A percentile compares a stretch with the other conserved stretches of the same genome.
Conservation (phyloP, 2,888 invertebrate species). For the Protophormia terraenovae region DNA sequence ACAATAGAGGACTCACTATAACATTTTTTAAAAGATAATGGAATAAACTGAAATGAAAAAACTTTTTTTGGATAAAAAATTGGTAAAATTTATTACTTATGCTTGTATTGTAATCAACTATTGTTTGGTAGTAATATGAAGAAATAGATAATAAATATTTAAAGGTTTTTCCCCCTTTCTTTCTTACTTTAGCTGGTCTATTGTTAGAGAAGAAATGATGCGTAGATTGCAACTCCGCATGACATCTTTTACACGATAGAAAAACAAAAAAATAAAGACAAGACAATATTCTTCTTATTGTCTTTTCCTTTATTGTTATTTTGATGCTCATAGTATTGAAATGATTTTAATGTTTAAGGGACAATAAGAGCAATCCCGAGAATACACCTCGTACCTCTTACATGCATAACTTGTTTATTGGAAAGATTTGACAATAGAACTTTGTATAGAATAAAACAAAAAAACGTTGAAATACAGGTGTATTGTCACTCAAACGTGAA, state of each 20-base stretch:
- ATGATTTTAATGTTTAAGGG: conserved; percentile 47
- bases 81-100: conserved; percentile 26
- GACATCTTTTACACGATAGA: conserved; percentile 39
- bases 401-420: no score
- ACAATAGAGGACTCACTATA: background rate
- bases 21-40: background rate
- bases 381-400: conserved; percentile 24
- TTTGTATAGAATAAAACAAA: background rate
- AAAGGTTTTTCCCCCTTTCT: conserved; percentile 20
- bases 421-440: conserved; percentile 23
- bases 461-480: conserved; percentile 53
- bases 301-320: conserved; percentile 5
- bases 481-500: conserved; percentile 39
- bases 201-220: conserved; percentile 23
- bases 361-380: conserved; percentile 61
- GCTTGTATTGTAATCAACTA: background rate
- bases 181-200: background rate
- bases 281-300: conserved; percentile 24
- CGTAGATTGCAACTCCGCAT: conserved; percentile 62
- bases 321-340: conserved; percentile 11
- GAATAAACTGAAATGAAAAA: background rate
- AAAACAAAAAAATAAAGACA: conserved; percentile 1
- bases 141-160: no score
- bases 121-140: no score
- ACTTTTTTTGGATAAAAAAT: background rate